These are phyloP conservation scores for Condylura cristata DNA, from an alignment of 2,113 vertebrate genomes.

Conservation along the genomic window DNA sequence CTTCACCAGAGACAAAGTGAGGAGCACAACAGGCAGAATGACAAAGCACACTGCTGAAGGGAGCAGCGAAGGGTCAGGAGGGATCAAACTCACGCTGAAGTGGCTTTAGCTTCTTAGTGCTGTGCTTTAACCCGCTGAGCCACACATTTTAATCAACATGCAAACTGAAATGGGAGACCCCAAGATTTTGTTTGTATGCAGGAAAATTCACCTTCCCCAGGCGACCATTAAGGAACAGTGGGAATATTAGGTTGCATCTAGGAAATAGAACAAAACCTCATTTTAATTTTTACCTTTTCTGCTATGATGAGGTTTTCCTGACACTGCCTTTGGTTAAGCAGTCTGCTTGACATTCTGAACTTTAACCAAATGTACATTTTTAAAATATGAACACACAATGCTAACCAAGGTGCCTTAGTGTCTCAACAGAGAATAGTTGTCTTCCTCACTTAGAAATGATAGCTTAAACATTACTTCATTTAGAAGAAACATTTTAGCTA, in stretches of 20 bases:
- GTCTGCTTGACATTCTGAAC: conserved; percentile 70
- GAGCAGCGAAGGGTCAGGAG: too few relatives aligned
- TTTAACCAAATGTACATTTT: conserved; percentile 68
- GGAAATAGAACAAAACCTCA: conserved; percentile 25
- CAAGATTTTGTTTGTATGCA: neutral
- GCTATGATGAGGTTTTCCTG: conserved; percentile 57
- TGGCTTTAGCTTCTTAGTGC: too few relatives aligned
- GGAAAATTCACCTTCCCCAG: neutral
- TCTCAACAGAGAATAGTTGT: conserved; percentile 74
- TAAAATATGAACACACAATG: conserved; percentile 56
- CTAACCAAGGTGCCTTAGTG: conserved; percentile 72
- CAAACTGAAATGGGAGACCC: neutral
- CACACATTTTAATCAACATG: conserved; percentile 50
- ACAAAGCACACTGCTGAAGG: too few relatives aligned
- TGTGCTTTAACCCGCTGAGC: too few relatives aligned
- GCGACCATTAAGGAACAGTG: neutral
- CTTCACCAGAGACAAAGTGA: too few relatives aligned
- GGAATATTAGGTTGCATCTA: conserved; percentile 12
- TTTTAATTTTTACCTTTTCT: conserved; percentile 73
- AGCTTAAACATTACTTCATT: conserved; percentile 77
- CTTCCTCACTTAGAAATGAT: conserved; percentile 73
- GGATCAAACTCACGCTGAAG: too few relatives aligned
- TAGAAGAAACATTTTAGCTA: conserved; percentile 74
- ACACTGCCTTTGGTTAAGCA: conserved; percentile 58
- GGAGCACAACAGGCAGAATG: too few relatives aligned